Evolutionary conservation across 1,140 invertebrate genomes (phyloP), one percentile per base, ranked within the genome.

Genomic region (Adelges cooleyi): DNA sequence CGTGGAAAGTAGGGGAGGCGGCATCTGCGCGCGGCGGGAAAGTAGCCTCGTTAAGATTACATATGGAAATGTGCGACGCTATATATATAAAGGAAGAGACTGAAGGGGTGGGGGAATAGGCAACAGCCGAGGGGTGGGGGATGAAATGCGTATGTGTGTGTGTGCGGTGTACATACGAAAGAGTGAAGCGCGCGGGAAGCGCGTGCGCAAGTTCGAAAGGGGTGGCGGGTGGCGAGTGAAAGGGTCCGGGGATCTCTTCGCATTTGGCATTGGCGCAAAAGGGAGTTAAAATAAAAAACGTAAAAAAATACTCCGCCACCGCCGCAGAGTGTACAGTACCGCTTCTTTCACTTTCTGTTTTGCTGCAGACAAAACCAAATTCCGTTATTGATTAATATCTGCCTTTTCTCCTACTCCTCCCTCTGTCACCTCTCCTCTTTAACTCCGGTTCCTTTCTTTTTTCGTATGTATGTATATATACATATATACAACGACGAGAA

Each of bases 351-450:
- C 56, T 62, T 62, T 62, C 56, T 48, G 25, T 48, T 44, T 23
- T n/a, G 49, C 52, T 27, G 56, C 56, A 62, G 56, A 62, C 56
- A 62, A 62, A 62, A 62, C 56, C 56, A 62, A 62, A 62, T 62
- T 62, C 56, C 40, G 56, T 62, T 62, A 62, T 62, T 62, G 56
- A 62, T 62, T 62, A 62, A 62, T 62, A 62, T 62, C 56, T 40
- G 25, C 54, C 38, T 13, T 13, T 38, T 18, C 53, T 27, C 52
- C 38, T n/a, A n/a, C n/a, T 15, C 25, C 51, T 11, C 40, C n/a
- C 40, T 25, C 13, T 13, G 40, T n/a, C 40, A 11, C 40, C 50
- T 23, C 23, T 20, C 9, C 22, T 20, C 15, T 18, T 13, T 11
- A 59, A 5, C 40, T 40, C 17, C 9, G n/a, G n/a, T 25, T 42